phyloP scores from a whole-genome alignment of 2,113 vertebrate species.

The Pongo pygmaeus region DNA sequence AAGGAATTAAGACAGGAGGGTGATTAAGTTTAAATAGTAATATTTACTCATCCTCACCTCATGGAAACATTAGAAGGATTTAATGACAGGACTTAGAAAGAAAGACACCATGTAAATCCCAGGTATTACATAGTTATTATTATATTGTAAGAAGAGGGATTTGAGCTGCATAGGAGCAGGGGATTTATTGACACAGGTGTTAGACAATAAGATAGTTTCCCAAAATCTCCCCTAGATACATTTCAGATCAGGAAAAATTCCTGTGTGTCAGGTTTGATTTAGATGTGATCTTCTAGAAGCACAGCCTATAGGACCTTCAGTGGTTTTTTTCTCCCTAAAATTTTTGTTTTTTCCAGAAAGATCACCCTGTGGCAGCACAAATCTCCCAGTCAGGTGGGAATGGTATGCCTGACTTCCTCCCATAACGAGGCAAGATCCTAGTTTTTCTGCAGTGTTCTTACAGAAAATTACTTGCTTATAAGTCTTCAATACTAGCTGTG shows the following conservation, averaged over 20 bases:
- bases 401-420: background rate
- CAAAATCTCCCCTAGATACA: background rate
- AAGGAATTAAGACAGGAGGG: conserved; percentile 3
- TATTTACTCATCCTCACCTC: conserved; percentile 19
- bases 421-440: background rate
- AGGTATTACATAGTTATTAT: background rate
- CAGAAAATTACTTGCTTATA: background rate
- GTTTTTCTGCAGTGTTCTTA: background rate
- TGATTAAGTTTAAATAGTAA: conserved; percentile 35
- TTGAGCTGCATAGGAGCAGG: background rate
- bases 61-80: conserved; percentile 11
- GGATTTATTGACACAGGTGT: conserved; percentile 53
- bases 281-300: background rate
- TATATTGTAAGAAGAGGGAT: background rate
- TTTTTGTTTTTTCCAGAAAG: background rate
- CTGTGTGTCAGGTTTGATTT: background rate
- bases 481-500: background rate
- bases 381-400: background rate
- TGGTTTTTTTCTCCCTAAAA: background rate
- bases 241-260: background rate
- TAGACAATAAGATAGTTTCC: conserved; percentile 23
- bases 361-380: background rate
- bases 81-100: conserved; percentile 19
- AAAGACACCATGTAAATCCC: conserved; percentile 25
- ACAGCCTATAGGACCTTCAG: background rate